These are phyloP conservation scores for Antitype chi DNA, from an alignment of 2,888 invertebrate genomes.

Conservation along the genomic window DNA sequence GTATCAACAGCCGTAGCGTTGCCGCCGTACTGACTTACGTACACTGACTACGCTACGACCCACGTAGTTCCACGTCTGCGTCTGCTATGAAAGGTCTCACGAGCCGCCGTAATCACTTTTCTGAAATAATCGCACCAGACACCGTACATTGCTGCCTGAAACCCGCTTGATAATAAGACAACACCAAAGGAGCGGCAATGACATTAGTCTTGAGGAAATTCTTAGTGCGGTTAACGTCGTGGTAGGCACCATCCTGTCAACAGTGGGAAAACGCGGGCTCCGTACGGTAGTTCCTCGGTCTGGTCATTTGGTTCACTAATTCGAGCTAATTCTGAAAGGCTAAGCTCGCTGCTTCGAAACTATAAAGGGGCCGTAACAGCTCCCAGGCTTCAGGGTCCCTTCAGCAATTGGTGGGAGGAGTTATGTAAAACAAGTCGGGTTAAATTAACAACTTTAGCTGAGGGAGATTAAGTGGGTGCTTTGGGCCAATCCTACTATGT, in stretches of 20 bases:
- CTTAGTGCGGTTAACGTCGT: conserved; percentile 46
- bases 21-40: conserved; percentile 79
- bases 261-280: conserved; percentile 76
- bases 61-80: conserved; percentile 61
- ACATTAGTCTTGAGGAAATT: conserved; percentile 44
- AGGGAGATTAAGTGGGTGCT: conserved; percentile 55
- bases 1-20: conserved; percentile 76
- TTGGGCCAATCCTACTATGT: conserved; percentile 35
- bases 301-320: conserved; percentile 82
- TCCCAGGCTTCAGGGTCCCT: conserved; percentile 41
- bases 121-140: conserved; percentile 29
- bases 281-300: conserved; percentile 72
- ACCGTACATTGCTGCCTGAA: conserved; percentile 67
- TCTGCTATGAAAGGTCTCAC: conserved; percentile 58
- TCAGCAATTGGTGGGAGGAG: conserved; percentile 59
- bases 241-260: conserved; percentile 76
- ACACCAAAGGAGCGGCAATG: conserved; percentile 55
- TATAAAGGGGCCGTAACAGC: conserved; percentile 55
- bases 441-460: conserved; percentile 65
- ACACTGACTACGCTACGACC: conserved; percentile 11
- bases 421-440: conserved; percentile 64
- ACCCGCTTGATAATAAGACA: no score
- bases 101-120: conserved; percentile 47
- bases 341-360: conserved; percentile 62
- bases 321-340: conserved; percentile 76